A percentile compares a stretch with the other conserved stretches of the same genome.
phyloP scores from a whole-genome alignment of 2,888 invertebrate genomes.

The Xylota segnis region DNA sequence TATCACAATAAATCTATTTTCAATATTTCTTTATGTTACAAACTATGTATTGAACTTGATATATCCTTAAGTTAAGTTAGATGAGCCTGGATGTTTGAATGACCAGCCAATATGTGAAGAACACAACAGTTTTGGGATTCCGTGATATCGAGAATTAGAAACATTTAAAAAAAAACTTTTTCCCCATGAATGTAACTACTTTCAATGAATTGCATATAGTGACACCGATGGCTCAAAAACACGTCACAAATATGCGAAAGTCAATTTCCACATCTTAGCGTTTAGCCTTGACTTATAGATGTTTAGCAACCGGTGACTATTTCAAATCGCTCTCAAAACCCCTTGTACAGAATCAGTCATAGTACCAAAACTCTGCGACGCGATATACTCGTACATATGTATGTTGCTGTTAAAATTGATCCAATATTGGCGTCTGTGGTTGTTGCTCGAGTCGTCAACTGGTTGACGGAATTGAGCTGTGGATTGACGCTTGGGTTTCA shows the following conservation, averaged over 20 bases:
- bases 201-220: conserved; percentile 10
- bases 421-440: conserved; percentile 19
- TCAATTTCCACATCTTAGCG: conserved; percentile 15
- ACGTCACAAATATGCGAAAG: conserved; percentile 13
- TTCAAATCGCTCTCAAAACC: conserved; percentile 22
- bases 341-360: conserved; percentile 15
- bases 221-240: conserved; percentile 9
- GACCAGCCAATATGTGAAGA: too few species aligned
- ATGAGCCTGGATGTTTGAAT: too few species aligned
- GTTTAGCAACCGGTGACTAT: background rate
- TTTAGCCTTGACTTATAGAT: conserved; percentile 3
- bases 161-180: background rate
- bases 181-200: background rate
- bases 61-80: too few species aligned
- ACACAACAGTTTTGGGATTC: too few species aligned
- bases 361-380: conserved; percentile 15
- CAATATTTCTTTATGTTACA: too few species aligned
- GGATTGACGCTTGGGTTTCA: conserved; percentile 7
- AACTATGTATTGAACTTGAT: too few species aligned
- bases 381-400: too few species aligned
- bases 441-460: background rate
- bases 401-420: conserved; percentile 28
- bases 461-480: conserved; percentile 14
- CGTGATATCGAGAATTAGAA: too few species aligned
- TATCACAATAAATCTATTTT: too few species aligned